Percentiles rank a stretch among this genome's conserved stretches.
Conservation (phyloP, 1,140 invertebrate species). For the Heliconius eleuchia region DNA sequence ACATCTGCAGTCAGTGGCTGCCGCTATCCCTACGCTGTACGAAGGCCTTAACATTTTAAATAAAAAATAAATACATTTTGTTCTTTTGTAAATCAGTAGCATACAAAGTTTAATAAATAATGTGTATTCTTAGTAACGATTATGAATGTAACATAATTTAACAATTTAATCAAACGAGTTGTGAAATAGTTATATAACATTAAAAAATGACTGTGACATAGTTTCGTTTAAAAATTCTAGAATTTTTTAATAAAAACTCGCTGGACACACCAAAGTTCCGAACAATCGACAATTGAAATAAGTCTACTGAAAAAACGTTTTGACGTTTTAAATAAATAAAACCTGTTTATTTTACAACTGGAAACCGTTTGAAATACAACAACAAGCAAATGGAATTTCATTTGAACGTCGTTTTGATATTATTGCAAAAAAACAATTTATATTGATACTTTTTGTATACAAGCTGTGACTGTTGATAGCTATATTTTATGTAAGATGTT, state of each 20-base stretch:
- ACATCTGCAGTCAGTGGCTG: no score
- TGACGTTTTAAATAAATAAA: conserved; percentile 57
- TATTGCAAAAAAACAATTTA: conserved; percentile 25
- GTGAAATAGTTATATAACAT: not conserved
- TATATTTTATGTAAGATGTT: not conserved
- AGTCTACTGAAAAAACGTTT: conserved; percentile 41
- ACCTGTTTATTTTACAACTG: conserved; percentile 48
- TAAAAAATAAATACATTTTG: no score
- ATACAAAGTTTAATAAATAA: no score
- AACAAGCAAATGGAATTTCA: conserved; percentile 64
- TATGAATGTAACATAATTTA: not conserved
- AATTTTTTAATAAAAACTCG: conserved; percentile 38
- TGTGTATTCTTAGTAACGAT: not conserved
- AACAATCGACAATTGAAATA: conserved; percentile 53
- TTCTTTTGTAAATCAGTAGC: no score
- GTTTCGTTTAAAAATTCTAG: conserved; percentile 17
- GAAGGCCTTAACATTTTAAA: no score
- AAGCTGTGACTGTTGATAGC: not conserved
- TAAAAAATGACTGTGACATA: conserved; percentile 6
- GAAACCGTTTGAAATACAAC: conserved; percentile 52
- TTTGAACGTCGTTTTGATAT: conserved; percentile 55
- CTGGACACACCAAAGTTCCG: conserved; percentile 39
- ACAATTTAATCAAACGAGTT: not conserved
- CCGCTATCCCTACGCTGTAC: no score
- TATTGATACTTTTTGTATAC: not conserved